A percentile compares a stretch with the other conserved stretches of the same genome.
phyloP scores from a whole-genome alignment of 2,797 vertebrate species.

The Pangasius larnaudii region DNA sequence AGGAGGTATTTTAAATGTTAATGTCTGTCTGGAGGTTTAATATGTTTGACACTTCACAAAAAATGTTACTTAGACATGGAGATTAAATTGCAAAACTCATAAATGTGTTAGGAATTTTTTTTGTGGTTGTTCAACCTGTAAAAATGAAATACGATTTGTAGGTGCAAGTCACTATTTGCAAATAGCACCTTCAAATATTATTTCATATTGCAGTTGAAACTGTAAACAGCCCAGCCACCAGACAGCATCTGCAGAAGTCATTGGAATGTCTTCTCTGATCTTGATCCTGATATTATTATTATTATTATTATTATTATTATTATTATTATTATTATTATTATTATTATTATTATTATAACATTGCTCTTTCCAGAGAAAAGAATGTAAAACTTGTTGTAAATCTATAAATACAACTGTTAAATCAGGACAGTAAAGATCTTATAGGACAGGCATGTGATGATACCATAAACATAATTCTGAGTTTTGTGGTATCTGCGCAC shows the following conservation, averaged over 20 bases:
- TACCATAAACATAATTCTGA: background rate
- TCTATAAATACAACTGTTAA: background rate
- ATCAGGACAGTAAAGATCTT: background rate
- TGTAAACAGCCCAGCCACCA: background rate
- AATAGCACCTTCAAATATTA: background rate
- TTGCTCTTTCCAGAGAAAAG: background rate
- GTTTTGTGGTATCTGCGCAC: background rate
- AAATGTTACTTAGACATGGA: background rate
- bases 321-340: no score
- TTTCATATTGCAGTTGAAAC: background rate
- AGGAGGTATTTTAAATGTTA: conserved; percentile 49
- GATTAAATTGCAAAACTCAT: background rate
- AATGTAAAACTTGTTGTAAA: background rate
- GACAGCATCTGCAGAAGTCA: background rate
- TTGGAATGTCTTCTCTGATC: background rate
- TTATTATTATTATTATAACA: no score
- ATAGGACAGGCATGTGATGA: background rate
- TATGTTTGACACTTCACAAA: background rate
- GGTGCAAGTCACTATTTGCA: background rate
- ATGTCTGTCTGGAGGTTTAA: background rate
- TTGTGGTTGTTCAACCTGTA: background rate
- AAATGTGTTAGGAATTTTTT: background rate
- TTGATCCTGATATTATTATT: background rate
- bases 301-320: no score
- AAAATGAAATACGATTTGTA: background rate